Conservation (phyloP, 2,797 vertebrate species). For the Crypturellus tataupa region DNA sequence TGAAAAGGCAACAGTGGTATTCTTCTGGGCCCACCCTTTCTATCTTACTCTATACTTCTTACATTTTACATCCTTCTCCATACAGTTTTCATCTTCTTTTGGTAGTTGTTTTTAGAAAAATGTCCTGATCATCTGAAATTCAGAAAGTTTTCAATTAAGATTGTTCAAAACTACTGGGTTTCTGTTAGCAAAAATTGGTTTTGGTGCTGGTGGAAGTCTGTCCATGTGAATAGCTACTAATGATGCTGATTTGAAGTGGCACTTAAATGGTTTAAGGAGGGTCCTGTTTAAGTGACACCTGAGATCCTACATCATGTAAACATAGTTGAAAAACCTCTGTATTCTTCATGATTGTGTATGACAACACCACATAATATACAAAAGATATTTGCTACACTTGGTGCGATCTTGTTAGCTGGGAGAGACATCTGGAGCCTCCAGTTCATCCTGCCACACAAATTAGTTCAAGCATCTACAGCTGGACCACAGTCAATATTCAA, state of each 20-base stretch:
- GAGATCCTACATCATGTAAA: neutral
- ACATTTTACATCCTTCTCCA: neutral
- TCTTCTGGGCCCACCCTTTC: neutral
- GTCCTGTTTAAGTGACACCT: neutral
- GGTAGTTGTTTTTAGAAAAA: neutral
- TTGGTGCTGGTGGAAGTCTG: neutral
- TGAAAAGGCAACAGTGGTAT: neutral
- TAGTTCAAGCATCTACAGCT: neutral
- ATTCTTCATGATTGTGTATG: neutral
- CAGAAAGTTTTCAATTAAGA: neutral
- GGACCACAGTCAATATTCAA: neutral
- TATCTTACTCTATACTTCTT: neutral
- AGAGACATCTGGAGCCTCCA: neutral
- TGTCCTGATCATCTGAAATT: neutral
- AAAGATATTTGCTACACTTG: neutral
- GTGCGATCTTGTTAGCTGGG: neutral
- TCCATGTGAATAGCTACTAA: neutral
- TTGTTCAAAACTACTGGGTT: neutral
- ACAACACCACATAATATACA: fast-evolving
- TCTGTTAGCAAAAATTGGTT: neutral
- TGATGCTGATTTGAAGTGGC: neutral
- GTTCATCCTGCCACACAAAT: neutral
- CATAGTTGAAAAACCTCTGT: neutral
- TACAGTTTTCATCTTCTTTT: neutral
- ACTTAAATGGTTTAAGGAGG: neutral